phyloP scores from a whole-genome alignment of 2,888 invertebrate species.

The Salticus scenicus region DNA sequence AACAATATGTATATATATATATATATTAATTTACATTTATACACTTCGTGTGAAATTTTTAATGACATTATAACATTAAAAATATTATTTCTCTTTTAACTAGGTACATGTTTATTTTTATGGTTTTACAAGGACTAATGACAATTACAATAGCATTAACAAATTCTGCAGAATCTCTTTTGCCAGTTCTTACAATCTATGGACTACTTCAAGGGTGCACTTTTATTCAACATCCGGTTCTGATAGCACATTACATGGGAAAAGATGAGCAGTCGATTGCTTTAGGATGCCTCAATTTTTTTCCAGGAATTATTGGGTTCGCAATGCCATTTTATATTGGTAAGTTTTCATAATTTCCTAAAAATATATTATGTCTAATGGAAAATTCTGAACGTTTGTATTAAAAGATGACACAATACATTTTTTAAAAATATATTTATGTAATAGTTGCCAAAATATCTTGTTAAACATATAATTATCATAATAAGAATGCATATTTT shows the following conservation, averaged over 20 bases:
- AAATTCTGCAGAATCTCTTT: conserved; percentile 11
- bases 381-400: no score
- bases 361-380: no score
- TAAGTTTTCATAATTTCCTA: conserved; percentile 25
- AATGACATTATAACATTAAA: no score
- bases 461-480: no score
- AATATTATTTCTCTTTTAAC: neutral
- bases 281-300: conserved; percentile 58
- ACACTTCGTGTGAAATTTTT: no score
- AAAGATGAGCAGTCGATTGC: conserved; percentile 58
- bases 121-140: conserved; percentile 42
- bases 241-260: conserved; percentile 40
- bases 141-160: conserved; percentile 32
- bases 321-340: conserved; percentile 51
- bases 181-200: conserved; percentile 16
- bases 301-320: conserved; percentile 57
- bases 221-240: conserved; percentile 45
- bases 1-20: no score
- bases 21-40: no score
- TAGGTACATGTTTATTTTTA: conserved; percentile 41
- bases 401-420: no score
- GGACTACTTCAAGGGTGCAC: conserved; percentile 50
- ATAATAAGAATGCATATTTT: no score
- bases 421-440: no score
- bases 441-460: no score